Conservation (phyloP, 1,140 invertebrate species). For the Eubasilissa regina region DNA sequence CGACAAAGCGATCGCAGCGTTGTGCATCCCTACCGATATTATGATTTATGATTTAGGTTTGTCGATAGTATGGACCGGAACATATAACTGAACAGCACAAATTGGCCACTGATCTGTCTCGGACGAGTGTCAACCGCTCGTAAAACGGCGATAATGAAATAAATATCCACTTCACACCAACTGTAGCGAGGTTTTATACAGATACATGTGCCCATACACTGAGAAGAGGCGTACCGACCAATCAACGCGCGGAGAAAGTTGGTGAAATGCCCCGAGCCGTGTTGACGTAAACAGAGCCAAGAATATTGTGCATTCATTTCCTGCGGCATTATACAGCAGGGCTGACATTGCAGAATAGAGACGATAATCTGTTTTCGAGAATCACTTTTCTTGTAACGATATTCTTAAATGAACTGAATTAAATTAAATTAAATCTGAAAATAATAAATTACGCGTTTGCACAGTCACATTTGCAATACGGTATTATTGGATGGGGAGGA, state of each 20-base stretch:
- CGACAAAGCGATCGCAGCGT: too few relatives aligned
- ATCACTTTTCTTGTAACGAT: not conserved
- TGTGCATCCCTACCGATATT: too few relatives aligned
- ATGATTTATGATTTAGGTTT: too few relatives aligned
- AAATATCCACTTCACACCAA: not conserved
- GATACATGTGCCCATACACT: not conserved
- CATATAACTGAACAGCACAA: not conserved
- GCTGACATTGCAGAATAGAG: not conserved
- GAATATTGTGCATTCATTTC: not conserved
- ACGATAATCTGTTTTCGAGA: not conserved
- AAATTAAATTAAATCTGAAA: not conserved
- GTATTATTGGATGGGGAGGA: too few relatives aligned
- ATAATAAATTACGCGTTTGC: not conserved
- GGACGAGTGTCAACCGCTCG: not conserved
- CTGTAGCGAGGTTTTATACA: not conserved
- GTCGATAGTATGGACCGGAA: too few relatives aligned
- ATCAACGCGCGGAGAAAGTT: slow-evolving; percentile 30
- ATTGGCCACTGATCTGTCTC: not conserved
- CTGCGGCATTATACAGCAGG: not conserved
- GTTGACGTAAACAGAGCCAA: not conserved
- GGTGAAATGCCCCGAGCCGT: slow-evolving; percentile 17
- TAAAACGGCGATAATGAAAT: not conserved
- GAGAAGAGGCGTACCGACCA: slow-evolving; percentile 1
- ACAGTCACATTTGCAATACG: too few relatives aligned
- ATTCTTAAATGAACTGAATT: not conserved